These are phyloP conservation scores for Ceyx cyanopectus DNA, from an alignment of 2,113 vertebrate genomes.

Conservation along the genomic window DNA sequence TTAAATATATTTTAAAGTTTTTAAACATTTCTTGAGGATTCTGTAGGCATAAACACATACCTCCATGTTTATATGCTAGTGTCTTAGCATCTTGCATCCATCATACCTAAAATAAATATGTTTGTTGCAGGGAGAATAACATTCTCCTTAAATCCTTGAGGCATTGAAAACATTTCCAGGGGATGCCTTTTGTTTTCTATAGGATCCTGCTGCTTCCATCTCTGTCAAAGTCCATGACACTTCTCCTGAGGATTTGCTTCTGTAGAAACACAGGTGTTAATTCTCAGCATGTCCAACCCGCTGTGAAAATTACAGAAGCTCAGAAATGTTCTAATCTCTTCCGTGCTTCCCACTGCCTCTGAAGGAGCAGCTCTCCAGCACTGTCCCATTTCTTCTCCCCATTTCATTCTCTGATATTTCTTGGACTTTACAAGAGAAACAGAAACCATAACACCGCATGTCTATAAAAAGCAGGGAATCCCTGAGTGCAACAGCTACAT, in stretches of 20 bases:
- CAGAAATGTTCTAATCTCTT: conserved; percentile 41
- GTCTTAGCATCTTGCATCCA: neutral
- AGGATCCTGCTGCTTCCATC: conserved; percentile 10
- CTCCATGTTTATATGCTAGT: neutral
- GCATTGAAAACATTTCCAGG: neutral
- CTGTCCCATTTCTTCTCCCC: neutral
- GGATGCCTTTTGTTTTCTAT: neutral
- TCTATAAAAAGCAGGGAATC: neutral
- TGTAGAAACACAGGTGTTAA: conserved; percentile 34
- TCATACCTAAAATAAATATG: neutral
- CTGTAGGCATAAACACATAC: neutral
- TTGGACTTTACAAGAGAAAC: neutral
- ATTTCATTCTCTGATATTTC: neutral
- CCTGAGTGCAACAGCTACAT: neutral
- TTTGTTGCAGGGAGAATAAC: neutral
- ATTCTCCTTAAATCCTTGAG: neutral
- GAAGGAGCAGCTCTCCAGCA: neutral
- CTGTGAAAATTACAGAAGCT: conserved; percentile 56
- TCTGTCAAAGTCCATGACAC: conserved; percentile 15
- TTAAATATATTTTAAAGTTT: neutral
- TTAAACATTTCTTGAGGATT: neutral
- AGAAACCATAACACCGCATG: neutral
- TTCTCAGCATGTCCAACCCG: conserved; percentile 31
- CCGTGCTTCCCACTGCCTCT: neutral
- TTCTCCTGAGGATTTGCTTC: conserved; percentile 38